Evolutionary conservation across 2,888 invertebrate genomes (phyloP).

Genomic region (Cryptocheilus praepositus): DNA sequence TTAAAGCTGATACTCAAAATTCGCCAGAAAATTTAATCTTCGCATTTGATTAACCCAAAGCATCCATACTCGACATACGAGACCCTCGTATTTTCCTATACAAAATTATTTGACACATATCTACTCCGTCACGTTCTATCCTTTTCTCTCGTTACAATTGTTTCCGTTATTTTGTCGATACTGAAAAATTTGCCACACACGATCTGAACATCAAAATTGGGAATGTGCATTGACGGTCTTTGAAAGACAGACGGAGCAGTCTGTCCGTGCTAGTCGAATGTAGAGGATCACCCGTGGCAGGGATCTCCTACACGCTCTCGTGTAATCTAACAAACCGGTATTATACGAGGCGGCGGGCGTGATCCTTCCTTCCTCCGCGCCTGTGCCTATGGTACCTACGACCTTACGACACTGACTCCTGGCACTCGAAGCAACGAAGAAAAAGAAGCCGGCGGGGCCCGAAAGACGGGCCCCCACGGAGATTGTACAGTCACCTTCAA

Average conservation of each 20-base stretch:
- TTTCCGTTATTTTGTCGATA: too few species aligned
- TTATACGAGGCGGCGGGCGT: conserved; percentile 53
- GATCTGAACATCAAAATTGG: too few species aligned
- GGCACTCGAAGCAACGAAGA: conserved; percentile 26
- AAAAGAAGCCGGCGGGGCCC: conserved; percentile 28
- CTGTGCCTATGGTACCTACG: conserved; percentile 45
- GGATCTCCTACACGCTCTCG: conserved; percentile 43
- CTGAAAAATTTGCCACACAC: too few species aligned
- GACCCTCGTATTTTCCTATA: too few species aligned
- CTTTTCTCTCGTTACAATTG: too few species aligned
- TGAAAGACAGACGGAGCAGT: conserved; percentile 11
- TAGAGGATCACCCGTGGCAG: conserved; percentile 20
- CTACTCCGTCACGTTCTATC: too few species aligned
- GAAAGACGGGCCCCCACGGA: conserved; percentile 40
- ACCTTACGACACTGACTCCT: conserved; percentile 53
- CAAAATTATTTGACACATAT: too few species aligned
- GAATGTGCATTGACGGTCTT: not conserved
- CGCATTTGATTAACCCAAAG: too few species aligned
- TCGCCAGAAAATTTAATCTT: too few species aligned
- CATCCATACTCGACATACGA: too few species aligned
- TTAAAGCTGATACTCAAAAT: too few species aligned
- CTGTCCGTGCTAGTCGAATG: conserved; percentile 12
- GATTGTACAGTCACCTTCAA: conserved; percentile 42
- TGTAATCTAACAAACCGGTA: conserved; percentile 61
- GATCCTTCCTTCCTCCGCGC: conserved; percentile 49